phyloP scores from a whole-genome alignment of 1,140 invertebrate species.

The Ips nitidus region DNA sequence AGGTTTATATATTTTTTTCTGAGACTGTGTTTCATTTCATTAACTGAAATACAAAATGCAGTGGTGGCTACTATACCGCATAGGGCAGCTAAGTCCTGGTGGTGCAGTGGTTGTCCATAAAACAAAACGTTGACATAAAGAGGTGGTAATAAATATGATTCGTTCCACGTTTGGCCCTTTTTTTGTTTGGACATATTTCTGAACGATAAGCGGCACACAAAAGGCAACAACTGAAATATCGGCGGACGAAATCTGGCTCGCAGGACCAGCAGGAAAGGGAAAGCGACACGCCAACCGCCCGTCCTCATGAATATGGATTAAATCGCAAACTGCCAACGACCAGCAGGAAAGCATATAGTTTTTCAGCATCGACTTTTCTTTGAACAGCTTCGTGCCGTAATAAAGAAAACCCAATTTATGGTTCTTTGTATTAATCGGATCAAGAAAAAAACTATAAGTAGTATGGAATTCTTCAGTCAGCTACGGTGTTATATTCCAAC shows the following conservation, averaged over 20 bases:
- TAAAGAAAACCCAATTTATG: no score
- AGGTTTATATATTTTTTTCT: constrained; percentile 2
- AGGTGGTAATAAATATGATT: constrained; percentile 16
- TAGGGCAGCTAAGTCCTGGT: no score
- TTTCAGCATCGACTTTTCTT: no score
- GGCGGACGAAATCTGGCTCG: constrained; percentile 19
- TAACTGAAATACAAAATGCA: not conserved
- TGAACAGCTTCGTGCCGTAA: no score
- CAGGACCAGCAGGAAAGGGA: constrained; percentile 27
- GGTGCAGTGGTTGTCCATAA: no score
- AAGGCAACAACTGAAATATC: constrained; percentile 29
- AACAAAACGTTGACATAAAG: not conserved
- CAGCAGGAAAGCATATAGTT: constrained; percentile 1
- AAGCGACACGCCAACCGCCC: constrained; percentile 29
- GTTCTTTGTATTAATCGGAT: no score
- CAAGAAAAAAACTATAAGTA: no score
- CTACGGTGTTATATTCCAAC: no score
- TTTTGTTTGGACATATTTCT: constrained; percentile 31
- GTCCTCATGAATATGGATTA: constrained; percentile 30
- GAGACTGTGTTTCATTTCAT: not conserved
- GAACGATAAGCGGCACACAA: constrained; percentile 27
- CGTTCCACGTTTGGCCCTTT: constrained; percentile 25
- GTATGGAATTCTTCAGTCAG: no score
- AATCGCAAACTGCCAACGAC: constrained; percentile 17
- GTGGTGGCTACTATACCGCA: no score